Conservation (phyloP, 2,797 vertebrate genomes). For the Notolepis coatsorum region DNA sequence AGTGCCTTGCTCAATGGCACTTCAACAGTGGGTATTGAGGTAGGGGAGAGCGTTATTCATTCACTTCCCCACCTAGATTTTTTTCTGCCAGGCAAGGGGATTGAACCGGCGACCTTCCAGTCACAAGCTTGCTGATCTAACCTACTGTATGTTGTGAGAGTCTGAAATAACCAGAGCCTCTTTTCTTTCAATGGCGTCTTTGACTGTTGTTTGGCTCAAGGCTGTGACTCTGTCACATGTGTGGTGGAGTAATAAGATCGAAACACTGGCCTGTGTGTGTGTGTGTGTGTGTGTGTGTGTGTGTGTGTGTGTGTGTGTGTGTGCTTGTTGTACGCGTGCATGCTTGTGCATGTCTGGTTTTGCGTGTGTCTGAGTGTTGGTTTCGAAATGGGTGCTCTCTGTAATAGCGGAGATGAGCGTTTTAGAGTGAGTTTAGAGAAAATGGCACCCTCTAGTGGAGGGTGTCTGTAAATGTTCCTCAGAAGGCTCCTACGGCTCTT, state of each 20-base stretch:
- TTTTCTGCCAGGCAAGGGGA: too few species aligned
- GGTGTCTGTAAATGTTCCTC: neutral
- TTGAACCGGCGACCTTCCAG: too few species aligned
- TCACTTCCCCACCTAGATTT: too few species aligned
- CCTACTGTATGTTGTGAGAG: too few species aligned
- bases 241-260: neutral
- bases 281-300: slow-evolving; percentile 4
- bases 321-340: neutral
- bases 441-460: slow-evolving; percentile 33
- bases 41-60: too few species aligned
- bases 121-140: too few species aligned
- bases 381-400: neutral
- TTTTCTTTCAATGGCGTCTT: slow-evolving; percentile 37
- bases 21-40: too few species aligned
- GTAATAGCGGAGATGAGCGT: neutral
- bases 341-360: neutral
- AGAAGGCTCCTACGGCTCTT: neutral
- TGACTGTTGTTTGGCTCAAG: slow-evolving; percentile 23
- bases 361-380: too few species aligned
- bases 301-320: neutral
- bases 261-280: neutral
- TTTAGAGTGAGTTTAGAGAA: neutral
- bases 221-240: slow-evolving; percentile 53
- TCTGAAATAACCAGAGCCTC: neutral
- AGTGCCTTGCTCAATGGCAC: too few species aligned